phyloP scores from a whole-genome alignment of 2,888 invertebrate genomes.

The Salticus scenicus region DNA sequence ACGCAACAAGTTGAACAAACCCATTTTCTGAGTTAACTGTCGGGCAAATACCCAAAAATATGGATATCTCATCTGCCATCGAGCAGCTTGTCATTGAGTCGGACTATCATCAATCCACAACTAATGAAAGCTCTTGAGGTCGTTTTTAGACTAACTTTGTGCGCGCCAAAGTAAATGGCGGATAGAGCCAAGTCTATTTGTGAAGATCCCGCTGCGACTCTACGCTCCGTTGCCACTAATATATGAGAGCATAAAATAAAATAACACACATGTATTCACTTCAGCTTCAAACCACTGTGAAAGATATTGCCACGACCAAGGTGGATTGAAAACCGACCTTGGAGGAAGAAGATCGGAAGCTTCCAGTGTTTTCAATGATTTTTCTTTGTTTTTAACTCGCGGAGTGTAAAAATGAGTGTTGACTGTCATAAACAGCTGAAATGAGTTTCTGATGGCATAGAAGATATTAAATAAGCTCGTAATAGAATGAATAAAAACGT shows the following conservation, averaged over 20 bases:
- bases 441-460: too few species aligned
- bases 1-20: constrained; percentile 4
- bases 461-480: too few species aligned
- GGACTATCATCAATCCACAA: background rate
- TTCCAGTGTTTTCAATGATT: too few species aligned
- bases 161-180: background rate
- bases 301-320: background rate
- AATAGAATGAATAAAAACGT: too few species aligned
- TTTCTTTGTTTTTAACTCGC: too few species aligned
- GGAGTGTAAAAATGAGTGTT: too few species aligned
- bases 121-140: background rate
- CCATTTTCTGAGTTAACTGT: background rate
- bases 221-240: background rate
- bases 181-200: background rate
- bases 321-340: background rate
- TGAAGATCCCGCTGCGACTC: background rate
- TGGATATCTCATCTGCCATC: background rate
- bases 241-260: background rate
- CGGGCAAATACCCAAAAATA: background rate
- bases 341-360: too few species aligned
- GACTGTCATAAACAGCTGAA: too few species aligned
- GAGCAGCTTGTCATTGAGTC: background rate
- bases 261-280: background rate
- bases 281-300: background rate
- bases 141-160: background rate